Percentiles rank a stretch among this genome's conserved stretches.
Conservation (phyloP, 1,140 invertebrate species). For the Zaprionus ghesquierei region DNA sequence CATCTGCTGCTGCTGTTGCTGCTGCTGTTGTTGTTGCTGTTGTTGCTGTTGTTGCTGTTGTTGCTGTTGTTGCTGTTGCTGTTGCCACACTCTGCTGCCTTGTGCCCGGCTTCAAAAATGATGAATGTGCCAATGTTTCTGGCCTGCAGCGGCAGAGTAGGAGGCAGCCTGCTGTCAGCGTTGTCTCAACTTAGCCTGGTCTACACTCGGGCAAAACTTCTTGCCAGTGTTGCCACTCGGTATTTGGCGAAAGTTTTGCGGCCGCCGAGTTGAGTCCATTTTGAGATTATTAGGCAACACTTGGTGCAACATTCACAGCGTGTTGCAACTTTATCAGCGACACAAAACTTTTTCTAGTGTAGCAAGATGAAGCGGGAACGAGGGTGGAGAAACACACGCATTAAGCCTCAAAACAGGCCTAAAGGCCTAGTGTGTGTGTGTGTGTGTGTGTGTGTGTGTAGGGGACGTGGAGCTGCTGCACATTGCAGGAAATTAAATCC, state of each 20-base stretch:
- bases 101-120: conserved; percentile 58
- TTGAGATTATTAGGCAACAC: conserved; percentile 69
- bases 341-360: conserved; percentile 58
- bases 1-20: conserved; percentile 19
- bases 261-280: conserved; percentile 55
- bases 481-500: conserved; percentile 72
- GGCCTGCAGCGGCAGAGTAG: conserved; percentile 45
- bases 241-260: conserved; percentile 53
- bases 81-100: conserved; percentile 55
- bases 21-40: conserved; percentile 27
- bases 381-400: conserved; percentile 38
- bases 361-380: conserved; percentile 21
- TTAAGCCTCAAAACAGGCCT: conserved; percentile 49
- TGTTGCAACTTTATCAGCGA: conserved; percentile 47
- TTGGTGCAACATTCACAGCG: conserved; percentile 58
- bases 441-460: too few relatives aligned
- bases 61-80: conserved; percentile 23
- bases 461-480: not conserved
- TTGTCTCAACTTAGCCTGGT: conserved; percentile 37
- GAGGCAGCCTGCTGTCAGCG: conserved; percentile 6
- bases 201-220: conserved; percentile 68
- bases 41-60: conserved; percentile 26
- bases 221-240: conserved; percentile 32
- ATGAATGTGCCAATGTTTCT: conserved; percentile 77
- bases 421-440: conserved; percentile 7